phyloP scores from a whole-genome alignment of 2,888 invertebrate genomes.

The Pheosia tremula region DNA sequence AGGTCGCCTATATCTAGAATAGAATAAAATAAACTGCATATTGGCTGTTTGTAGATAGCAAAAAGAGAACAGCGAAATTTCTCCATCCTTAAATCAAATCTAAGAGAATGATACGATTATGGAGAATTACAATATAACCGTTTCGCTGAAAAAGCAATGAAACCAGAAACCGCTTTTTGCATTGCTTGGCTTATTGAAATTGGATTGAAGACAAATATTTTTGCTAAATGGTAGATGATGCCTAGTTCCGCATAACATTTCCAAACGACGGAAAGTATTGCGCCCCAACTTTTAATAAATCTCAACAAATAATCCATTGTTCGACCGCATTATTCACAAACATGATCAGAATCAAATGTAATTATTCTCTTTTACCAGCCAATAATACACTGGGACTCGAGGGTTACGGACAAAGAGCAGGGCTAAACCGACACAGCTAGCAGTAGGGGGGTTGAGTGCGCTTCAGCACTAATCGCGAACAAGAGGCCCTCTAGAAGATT shows the following conservation, averaged over 20 bases:
- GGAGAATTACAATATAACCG: too few relatives aligned
- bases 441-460: constrained; percentile 65
- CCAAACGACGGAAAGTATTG: background rate
- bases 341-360: constrained; percentile 42
- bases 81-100: too few relatives aligned
- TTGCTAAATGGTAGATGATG: background rate
- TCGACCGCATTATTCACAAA: constrained; percentile 25
- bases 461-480: constrained; percentile 74
- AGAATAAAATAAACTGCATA: too few relatives aligned
- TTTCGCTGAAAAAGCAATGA: too few relatives aligned
- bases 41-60: too few relatives aligned
- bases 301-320: constrained; percentile 7
- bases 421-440: constrained; percentile 58
- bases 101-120: too few relatives aligned
- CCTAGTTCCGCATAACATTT: background rate
- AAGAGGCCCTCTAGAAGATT: constrained; percentile 68
- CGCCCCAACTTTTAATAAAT: background rate
- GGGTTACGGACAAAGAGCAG: constrained; percentile 62
- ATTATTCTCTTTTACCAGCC: constrained; percentile 53
- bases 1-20: too few relatives aligned
- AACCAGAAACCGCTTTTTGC: too few relatives aligned
- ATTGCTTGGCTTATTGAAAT: too few relatives aligned
- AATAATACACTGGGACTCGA: constrained; percentile 57
- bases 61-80: too few relatives aligned
- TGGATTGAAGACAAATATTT: too few relatives aligned